Evolutionary conservation across 2,888 invertebrate species (phyloP), one percentile per base, ranked within the genome.

Genomic region (Cephus sareptanus): DNA sequence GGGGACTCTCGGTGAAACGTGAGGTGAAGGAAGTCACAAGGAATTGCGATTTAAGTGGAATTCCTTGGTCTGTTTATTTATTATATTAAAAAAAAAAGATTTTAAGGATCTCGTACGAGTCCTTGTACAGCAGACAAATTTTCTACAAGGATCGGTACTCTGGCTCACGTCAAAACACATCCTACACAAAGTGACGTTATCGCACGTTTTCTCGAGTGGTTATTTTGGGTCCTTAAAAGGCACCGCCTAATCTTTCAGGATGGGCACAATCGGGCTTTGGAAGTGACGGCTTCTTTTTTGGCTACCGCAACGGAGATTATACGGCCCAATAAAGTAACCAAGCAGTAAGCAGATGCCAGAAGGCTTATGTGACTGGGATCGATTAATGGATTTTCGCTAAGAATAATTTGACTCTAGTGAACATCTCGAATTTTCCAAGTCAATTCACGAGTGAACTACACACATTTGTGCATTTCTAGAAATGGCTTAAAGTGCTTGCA

Each of bases 191-290:
- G 56, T 56, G 56, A 56, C 56, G 56, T 56, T 56, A 56, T 56
- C 56, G 56, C 23, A 15, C 56, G 56, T 56, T 56, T 56, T 71
- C n/a, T 71, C 33, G 71, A 71, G 71, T 71, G 71, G 71, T 34
- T 71, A 31, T 71, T 71, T 71, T 34, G 71, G 34, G 71, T 71
- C 71, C 71, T 71, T 71, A 71, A 71, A 71, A 71, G 71, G 71
- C 71, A 71, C 71, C 71, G 71, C 71, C 71, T 71, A 31, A 71
- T 71, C 34, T 71, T 23, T 23, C 31, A 23, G 71, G 71, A 71
- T 71, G 71, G 71, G 71, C 23, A 71, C 15, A 71, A 31, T 71
- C 71, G 30, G 56, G 56, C 56, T 23, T 6, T 23, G 15, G 56
- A 56, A 71, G 71, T 71, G 34, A 71, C 71, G 71, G 71, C 71